A percentile compares a stretch with the other conserved stretches of the same genome.
These are phyloP conservation scores for Paedocypris sp. DNA, from an alignment of 2,113 vertebrate genomes.

Conservation along the genomic window DNA sequence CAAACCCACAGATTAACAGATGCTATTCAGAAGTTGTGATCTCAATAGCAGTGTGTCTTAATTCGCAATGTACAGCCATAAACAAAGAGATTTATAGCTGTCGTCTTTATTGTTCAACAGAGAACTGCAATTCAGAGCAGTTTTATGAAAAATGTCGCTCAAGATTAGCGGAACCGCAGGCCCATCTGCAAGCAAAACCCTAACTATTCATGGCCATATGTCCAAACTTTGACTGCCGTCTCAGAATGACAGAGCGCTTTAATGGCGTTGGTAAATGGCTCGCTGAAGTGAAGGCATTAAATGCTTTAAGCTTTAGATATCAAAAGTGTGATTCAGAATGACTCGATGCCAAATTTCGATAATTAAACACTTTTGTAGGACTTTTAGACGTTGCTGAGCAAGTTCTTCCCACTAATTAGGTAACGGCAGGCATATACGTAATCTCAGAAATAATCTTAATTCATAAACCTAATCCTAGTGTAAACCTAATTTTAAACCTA, in stretches of 20 bases:
- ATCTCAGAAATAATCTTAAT: no score
- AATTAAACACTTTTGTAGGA: conserved; percentile 23
- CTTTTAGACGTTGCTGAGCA: not conserved
- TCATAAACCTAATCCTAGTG: not conserved
- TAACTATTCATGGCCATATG: conserved; percentile 56
- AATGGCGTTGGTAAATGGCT: conserved; percentile 21
- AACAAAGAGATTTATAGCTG: conserved; percentile 40
- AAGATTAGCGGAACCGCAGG: conserved; percentile 37
- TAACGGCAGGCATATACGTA: not conserved
- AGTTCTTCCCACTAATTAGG: not conserved
- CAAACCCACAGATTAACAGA: no score
- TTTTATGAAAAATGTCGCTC: conserved; percentile 48
- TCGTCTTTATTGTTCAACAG: conserved; percentile 42
- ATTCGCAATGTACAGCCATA: conserved; percentile 38
- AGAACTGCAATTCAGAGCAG: conserved; percentile 26
- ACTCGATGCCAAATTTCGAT: conserved; percentile 24
- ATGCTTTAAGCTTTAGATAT: conserved; percentile 32
- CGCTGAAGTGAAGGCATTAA: conserved; percentile 35
- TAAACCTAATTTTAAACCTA: no score
- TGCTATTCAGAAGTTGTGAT: conserved; percentile 38
- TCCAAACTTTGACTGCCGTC: conserved; percentile 31
- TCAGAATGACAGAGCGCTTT: conserved; percentile 19
- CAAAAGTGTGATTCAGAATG: conserved; percentile 31
- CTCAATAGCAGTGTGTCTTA: conserved; percentile 42
- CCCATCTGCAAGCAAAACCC: conserved; percentile 53